Base-by-base conservation (phyloP, 2,888 invertebrate genomes). In the Pammene aurita region DNA sequence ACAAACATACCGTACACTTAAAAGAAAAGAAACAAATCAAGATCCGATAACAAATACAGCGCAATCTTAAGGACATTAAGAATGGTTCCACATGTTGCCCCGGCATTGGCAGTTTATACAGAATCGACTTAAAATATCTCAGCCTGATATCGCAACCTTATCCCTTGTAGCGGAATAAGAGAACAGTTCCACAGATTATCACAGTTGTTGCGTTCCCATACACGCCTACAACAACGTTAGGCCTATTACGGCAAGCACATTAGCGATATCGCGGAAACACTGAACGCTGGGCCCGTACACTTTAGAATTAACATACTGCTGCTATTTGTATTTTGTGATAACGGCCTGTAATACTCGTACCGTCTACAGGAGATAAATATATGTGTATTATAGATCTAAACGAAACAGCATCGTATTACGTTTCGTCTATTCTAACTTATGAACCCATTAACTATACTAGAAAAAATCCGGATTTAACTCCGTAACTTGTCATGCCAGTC, bases 41-140 rank as follows among this genome's bases (percentile, higher is more conserved):
- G n/a, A 50, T 64, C 41, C 26, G 52, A 50, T 44, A 42, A 16
- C 14, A 41, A 68, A 48, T 54, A 68, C 64, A 44, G 58, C 14
- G 46, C 38, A 46, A 54, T 62, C 65, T 62, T 55, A 55, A 61
- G 75, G 78, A 80, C 83, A 84, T 85, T 85, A 85, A 84, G 85
- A 84, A 85, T 83, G 84, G 82, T 83, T 84, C 83, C 81, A 84
- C 85, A 84, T 84, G 82, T 78, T 83, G 78, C 77, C 80, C 79
- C 78, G 81, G 81, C 83, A 82, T 82, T 80, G 78, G 77, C 81
- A 80, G 83, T 86, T 84, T 78, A 85, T 84, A 84, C 84, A 85
- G 78, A 75, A 82, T 81, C 77, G 76, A 80, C 81, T 83, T 82
- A 82, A 85, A 84, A 83, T 81, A 81, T 79, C 73, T 78, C 77